A percentile compares a stretch with the other conserved stretches of the same genome.
Evolutionary conservation across 2,888 invertebrate species (phyloP).

Genomic region (Neoaliturus tenellus): DNA sequence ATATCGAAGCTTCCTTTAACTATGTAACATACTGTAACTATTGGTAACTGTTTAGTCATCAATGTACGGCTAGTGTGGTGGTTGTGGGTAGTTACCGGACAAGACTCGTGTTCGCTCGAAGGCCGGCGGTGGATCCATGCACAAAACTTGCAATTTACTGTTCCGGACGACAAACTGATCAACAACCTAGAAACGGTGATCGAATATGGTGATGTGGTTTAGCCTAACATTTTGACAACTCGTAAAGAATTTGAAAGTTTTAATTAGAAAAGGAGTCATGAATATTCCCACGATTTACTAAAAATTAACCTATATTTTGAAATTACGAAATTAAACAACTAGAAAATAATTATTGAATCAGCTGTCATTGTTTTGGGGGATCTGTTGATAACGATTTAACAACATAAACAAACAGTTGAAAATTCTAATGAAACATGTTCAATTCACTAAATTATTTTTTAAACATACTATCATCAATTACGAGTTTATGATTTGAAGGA

Average conservation of each 20-base stretch:
- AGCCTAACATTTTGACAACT: neutral
- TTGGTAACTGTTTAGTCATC: too few species aligned
- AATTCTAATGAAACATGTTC: too few species aligned
- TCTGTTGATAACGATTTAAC: neutral
- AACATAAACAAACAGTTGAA: too few species aligned
- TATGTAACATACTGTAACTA: too few species aligned
- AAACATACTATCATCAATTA: too few species aligned
- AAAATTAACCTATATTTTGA: slow-evolving; percentile 25
- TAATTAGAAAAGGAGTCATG: neutral
- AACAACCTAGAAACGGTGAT: neutral
- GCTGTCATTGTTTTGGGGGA: neutral
- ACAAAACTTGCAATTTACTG: neutral
- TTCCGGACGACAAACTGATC: neutral
- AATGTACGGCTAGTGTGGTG: too few species aligned
- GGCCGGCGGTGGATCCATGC: neutral
- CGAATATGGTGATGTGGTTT: neutral
- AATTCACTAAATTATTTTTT: too few species aligned
- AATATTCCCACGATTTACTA: slow-evolving; percentile 24
- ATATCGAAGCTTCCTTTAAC: too few species aligned
- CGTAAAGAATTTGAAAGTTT: slow-evolving; percentile 1
- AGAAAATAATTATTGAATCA: slow-evolving; percentile 33
- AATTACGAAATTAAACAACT: neutral
- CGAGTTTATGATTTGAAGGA: too few species aligned
- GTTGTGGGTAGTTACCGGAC: slow-evolving; percentile 8
- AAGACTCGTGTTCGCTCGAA: neutral